Percentiles rank a stretch among this genome's conserved stretches.
Evolutionary conservation across 2,797 vertebrate species (phyloP).

Genomic region (Spheniscus humboldti): DNA sequence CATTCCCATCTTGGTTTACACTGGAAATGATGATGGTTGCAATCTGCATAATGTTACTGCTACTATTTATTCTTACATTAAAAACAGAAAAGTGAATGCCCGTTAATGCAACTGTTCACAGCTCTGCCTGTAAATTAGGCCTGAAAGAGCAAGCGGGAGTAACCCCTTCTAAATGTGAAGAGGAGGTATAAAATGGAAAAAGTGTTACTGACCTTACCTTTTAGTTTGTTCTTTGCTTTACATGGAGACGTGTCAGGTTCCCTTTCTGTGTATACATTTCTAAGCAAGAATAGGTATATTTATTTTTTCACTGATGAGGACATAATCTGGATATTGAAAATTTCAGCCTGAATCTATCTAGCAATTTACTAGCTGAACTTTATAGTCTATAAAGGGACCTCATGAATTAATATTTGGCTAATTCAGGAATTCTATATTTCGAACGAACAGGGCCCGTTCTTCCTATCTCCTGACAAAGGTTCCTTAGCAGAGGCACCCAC

Average conservation of each 20-base stretch:
- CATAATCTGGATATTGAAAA: background rate
- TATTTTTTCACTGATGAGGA: background rate
- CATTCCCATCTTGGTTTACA: background rate
- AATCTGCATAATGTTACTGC: background rate
- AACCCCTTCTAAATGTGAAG: background rate
- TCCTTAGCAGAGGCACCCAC: background rate
- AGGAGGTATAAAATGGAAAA: background rate
- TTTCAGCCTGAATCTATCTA: background rate
- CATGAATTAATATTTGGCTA: background rate
- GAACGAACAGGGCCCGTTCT: background rate
- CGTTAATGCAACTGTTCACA: background rate
- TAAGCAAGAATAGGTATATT: background rate
- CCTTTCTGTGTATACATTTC: background rate
- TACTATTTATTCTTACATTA: background rate
- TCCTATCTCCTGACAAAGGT: background rate
- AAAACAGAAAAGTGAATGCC: background rate
- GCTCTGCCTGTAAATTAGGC: background rate
- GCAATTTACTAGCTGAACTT: background rate
- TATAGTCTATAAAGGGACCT: background rate
- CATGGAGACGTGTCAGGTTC: accelerated
- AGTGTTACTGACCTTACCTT: background rate
- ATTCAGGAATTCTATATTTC: background rate
- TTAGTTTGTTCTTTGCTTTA: background rate
- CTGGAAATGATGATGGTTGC: background rate
- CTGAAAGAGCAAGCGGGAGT: background rate